These are phyloP conservation scores for Drosophila bocki DNA, from an alignment of 1,140 invertebrate genomes.

Conservation along the genomic window DNA sequence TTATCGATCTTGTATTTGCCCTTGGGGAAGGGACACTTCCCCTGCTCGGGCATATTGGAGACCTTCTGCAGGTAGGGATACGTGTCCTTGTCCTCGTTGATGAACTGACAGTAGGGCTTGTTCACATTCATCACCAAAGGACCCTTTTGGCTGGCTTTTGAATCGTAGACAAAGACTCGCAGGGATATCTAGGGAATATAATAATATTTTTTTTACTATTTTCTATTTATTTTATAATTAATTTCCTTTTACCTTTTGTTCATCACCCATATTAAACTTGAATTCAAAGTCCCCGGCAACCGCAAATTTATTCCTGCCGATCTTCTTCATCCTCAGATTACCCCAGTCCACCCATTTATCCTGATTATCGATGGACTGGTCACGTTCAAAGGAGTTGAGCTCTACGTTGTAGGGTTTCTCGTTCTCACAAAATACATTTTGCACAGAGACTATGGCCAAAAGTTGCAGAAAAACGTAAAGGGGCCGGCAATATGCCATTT, in stretches of 20 bases:
- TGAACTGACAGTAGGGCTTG: conserved; percentile 69
- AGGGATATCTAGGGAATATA: conserved; percentile 37
- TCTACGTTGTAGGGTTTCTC: conserved; percentile 65
- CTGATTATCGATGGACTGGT: conserved; percentile 37
- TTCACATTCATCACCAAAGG: conserved; percentile 63
- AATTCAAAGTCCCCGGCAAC: conserved; percentile 61
- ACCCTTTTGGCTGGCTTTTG: conserved; percentile 38
- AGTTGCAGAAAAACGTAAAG: neutral
- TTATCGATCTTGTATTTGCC: conserved; percentile 63
- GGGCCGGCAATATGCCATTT: conserved; percentile 32
- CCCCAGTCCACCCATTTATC: conserved; percentile 69
- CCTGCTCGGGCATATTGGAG: conserved; percentile 62
- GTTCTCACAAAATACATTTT: neutral
- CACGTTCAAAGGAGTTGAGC: conserved; percentile 56
- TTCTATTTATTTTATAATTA: neutral
- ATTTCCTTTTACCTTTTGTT: conserved; percentile 46
- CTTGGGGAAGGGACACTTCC: conserved; percentile 64
- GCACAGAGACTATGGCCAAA: conserved; percentile 15
- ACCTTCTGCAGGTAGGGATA: conserved; percentile 59
- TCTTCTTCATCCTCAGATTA: conserved; percentile 66
- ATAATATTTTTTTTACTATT: too few relatives aligned
- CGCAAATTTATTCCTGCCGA: conserved; percentile 56
- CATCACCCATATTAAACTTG: conserved; percentile 61
- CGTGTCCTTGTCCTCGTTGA: conserved; percentile 67
- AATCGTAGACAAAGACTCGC: conserved; percentile 55